Percentiles rank a stretch among this genome's conserved stretches.
These are phyloP conservation scores for Rhyacophila brunnea DNA, from an alignment of 1,140 invertebrate species.

Conservation along the genomic window DNA sequence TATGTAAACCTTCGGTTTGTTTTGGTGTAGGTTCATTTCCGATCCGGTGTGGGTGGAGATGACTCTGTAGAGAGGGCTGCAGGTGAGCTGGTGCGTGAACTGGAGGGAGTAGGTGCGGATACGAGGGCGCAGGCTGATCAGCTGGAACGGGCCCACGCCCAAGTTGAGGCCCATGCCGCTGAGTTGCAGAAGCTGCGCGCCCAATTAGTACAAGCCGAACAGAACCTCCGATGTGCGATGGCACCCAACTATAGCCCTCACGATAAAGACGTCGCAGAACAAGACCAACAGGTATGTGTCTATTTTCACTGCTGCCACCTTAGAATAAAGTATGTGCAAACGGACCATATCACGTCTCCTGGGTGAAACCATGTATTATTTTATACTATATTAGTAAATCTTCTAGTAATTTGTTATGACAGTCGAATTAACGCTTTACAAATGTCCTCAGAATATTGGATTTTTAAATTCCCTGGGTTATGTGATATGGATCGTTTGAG, in stretches of 20 bases:
- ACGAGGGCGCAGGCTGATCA: conserved; percentile 70
- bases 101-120: conserved; percentile 64
- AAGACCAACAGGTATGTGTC: conserved; percentile 88
- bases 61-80: conserved; percentile 71
- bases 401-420: no score
- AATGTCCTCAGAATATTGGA: no score
- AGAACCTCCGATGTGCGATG: conserved; percentile 76
- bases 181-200: conserved; percentile 83
- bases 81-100: conserved; percentile 63
- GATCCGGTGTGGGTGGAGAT: conserved; percentile 77
- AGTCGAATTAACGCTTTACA: no score
- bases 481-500: no score
- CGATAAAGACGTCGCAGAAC: conserved; percentile 78
- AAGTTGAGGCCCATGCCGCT: conserved; percentile 85
- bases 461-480: no score
- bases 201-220: conserved; percentile 81
- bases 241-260: conserved; percentile 79
- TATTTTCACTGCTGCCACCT: background rate
- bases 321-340: no score
- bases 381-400: no score
- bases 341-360: no score
- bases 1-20: no score
- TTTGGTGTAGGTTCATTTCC: conserved; percentile 74
- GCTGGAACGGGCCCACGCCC: conserved; percentile 75
- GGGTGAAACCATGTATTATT: no score